Conservation (phyloP, 2,113 vertebrate species). For the Plecotus auritus region DNA sequence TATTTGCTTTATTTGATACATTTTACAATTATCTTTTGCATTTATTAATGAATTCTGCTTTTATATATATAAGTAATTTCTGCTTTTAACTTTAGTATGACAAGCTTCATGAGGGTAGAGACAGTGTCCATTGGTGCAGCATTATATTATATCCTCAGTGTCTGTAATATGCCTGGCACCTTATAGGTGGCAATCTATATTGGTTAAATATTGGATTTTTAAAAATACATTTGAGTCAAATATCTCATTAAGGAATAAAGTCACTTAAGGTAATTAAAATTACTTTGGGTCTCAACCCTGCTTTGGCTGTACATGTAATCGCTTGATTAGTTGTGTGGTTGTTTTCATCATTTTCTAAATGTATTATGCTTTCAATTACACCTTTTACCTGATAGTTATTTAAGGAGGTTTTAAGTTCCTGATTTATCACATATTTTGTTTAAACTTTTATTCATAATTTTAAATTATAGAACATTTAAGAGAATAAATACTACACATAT, state of each 20-base stretch:
- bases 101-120: not conserved
- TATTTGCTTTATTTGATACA: not conserved
- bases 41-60: not conserved
- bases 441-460: not conserved
- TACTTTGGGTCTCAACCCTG: not conserved
- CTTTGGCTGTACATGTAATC: not conserved
- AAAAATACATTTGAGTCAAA: not conserved
- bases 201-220: not conserved
- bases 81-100: not conserved
- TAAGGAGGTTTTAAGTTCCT: not conserved
- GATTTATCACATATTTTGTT: not conserved
- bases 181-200: not conserved
- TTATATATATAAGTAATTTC: not conserved
- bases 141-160: not conserved
- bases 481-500: not conserved
- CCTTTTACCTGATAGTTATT: not conserved
- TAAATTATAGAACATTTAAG: not conserved
- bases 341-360: not conserved
- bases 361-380: not conserved
- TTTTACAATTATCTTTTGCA: not conserved
- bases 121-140: not conserved
- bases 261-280: not conserved
- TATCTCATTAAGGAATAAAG: not conserved
- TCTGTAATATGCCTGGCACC: not conserved
- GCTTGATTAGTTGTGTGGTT: not conserved